A percentile compares a stretch with the other conserved stretches of the same genome.
Conservation (phyloP, 2,797 vertebrate species). For the Pteronotus mesoamericanus region DNA sequence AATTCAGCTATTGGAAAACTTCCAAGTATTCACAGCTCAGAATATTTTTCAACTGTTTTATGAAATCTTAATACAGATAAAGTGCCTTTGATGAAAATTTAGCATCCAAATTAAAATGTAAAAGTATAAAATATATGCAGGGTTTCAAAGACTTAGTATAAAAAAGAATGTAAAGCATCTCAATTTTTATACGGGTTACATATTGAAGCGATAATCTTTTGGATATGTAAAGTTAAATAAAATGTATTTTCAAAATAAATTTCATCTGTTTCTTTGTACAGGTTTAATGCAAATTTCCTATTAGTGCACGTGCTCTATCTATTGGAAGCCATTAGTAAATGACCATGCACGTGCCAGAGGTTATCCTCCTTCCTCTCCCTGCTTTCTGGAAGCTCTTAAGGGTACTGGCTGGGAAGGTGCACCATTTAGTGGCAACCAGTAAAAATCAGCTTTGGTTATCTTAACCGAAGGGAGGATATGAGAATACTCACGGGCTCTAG, state of each 20-base stretch:
- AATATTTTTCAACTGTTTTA: conserved; percentile 29
- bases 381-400: not conserved
- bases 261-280: not conserved
- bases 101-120: not conserved
- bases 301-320: not conserved
- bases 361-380: not conserved
- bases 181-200: not conserved
- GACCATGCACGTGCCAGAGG: accelerated
- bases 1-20: conserved; percentile 8
- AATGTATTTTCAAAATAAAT: conserved; percentile 5
- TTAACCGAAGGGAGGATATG: not conserved
- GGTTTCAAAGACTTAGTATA: not conserved
- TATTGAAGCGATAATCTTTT: not conserved
- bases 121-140: not conserved
- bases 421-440: not conserved
- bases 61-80: not conserved
- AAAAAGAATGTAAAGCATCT: not conserved
- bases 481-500: not conserved
- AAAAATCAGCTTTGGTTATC: not conserved
- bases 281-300: not conserved
- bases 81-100: conserved; percentile 14
- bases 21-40: not conserved
- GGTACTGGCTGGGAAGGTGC: not conserved
- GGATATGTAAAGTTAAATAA: not conserved
- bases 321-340: not conserved